phyloP scores from a whole-genome alignment of 1,140 invertebrate species.

The Aphis gossypii region DNA sequence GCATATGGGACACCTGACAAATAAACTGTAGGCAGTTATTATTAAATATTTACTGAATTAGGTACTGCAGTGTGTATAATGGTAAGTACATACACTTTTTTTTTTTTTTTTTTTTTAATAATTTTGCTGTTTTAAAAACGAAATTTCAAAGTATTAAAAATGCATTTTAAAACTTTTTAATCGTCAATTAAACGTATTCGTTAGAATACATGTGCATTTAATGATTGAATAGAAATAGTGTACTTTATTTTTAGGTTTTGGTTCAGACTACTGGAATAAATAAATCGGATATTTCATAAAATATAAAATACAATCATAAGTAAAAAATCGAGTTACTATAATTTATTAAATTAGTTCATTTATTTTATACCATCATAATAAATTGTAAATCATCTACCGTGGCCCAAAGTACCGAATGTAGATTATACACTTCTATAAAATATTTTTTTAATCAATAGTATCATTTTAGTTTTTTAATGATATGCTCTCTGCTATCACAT shows the following conservation, averaged over 20 bases:
- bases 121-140: neutral
- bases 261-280: neutral
- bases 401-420: neutral
- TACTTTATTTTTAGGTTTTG: neutral
- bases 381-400: neutral
- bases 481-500: no score
- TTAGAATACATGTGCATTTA: neutral
- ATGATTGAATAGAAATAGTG: neutral
- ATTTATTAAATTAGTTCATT: neutral
- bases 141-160: neutral
- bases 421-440: neutral
- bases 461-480: neutral
- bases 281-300: neutral
- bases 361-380: neutral
- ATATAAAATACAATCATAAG: neutral
- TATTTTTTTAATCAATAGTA: neutral
- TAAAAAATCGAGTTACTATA: neutral
- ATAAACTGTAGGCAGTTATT: neutral
- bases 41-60: conserved; percentile 16
- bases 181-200: no score
- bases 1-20: neutral
- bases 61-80: no score
- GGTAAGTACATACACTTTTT: neutral
- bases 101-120: neutral
- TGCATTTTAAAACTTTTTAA: no score